These are phyloP conservation scores for Tenthredo distinguenda DNA, from an alignment of 2,888 invertebrate genomes.

Conservation along the genomic window DNA sequence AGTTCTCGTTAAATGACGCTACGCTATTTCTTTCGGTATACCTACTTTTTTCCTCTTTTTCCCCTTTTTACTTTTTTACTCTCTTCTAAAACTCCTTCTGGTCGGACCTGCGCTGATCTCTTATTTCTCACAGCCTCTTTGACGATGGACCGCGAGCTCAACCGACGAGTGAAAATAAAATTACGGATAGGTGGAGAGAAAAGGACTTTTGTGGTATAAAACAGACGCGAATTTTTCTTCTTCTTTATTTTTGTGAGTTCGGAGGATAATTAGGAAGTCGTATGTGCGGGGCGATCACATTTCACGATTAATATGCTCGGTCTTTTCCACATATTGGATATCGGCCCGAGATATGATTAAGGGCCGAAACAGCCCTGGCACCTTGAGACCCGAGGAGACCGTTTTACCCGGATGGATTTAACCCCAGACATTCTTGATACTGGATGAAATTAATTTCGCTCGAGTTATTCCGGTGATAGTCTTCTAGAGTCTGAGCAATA, in stretches of 20 bases:
- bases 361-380: not conserved
- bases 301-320: not conserved
- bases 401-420: not conserved
- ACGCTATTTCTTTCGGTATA: not conserved
- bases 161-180: not conserved
- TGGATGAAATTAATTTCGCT: slow-evolving; percentile 5
- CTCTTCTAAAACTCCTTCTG: not conserved
- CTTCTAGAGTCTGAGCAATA: not conserved
- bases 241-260: not conserved
- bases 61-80: not conserved
- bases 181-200: not conserved
- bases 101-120: not conserved
- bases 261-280: not conserved
- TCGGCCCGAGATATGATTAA: not conserved
- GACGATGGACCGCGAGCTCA: not conserved
- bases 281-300: no score
- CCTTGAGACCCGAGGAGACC: not conserved
- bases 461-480: not conserved
- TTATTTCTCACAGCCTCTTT: not conserved
- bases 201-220: not conserved
- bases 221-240: not conserved
- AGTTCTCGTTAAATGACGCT: not conserved
- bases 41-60: not conserved
- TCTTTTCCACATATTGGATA: not conserved
- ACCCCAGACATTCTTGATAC: not conserved